Evolutionary conservation across 2,888 invertebrate genomes (phyloP).

Genomic region (Scrobipalpa atriplicella): DNA sequence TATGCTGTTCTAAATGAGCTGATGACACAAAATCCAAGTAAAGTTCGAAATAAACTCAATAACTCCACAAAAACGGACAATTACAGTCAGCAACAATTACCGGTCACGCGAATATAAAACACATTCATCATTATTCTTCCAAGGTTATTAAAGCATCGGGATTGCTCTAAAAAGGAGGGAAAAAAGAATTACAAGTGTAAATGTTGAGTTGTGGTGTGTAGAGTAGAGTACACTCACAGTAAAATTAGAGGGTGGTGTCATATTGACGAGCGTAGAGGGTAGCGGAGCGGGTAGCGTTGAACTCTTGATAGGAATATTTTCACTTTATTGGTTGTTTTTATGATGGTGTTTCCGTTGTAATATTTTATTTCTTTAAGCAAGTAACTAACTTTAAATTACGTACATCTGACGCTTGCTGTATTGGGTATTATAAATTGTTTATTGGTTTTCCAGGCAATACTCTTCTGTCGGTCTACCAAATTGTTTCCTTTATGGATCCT

Average conservation of each 20-base stretch:
- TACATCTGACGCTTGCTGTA: too few relatives aligned
- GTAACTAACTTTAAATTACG: too few relatives aligned
- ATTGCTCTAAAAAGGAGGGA: constrained; percentile 15
- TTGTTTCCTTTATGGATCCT: too few relatives aligned
- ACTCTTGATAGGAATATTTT: neutral
- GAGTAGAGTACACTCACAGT: neutral
- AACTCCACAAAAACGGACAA: neutral
- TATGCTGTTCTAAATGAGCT: too few relatives aligned
- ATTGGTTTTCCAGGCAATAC: too few relatives aligned
- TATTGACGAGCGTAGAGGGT: neutral
- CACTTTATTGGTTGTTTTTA: neutral
- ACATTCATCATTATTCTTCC: constrained; percentile 3
- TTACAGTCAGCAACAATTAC: constrained; percentile 5
- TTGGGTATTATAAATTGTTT: too few relatives aligned
- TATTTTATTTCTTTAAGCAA: too few relatives aligned
- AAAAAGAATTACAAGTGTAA: constrained; percentile 22
- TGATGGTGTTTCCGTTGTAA: neutral
- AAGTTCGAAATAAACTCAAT: neutral
- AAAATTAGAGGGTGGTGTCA: neutral
- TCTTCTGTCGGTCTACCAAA: too few relatives aligned
- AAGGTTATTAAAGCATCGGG: constrained; percentile 1
- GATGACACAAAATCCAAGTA: too few relatives aligned
- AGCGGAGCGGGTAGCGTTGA: constrained; percentile 9
- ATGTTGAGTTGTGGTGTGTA: constrained; percentile 18
- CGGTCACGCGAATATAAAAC: constrained; percentile 1